phyloP scores from a whole-genome alignment of 2,797 vertebrate genomes.

The Taeniopygia guttata region DNA sequence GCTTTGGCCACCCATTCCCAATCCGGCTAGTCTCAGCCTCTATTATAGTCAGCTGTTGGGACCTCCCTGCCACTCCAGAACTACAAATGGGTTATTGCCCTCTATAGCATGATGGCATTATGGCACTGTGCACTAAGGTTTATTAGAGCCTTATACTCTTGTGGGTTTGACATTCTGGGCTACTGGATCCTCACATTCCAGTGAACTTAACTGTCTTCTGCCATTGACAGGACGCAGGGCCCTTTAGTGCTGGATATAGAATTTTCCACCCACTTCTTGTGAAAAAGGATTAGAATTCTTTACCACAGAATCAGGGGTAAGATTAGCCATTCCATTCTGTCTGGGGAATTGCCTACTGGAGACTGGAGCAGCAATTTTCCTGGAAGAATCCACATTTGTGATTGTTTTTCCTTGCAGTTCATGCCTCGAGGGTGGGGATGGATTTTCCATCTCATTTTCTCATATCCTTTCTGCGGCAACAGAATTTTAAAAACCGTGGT shows the following conservation, averaged over 20 bases:
- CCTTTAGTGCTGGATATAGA: not conserved
- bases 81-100: not conserved
- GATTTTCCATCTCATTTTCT: not conserved
- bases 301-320: not conserved
- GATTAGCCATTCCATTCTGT: not conserved
- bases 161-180: not conserved
- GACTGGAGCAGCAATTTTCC: not conserved
- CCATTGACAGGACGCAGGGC: not conserved
- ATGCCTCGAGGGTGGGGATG: not conserved
- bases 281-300: not conserved
- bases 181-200: not conserved
- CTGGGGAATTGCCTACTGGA: not conserved
- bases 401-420: not conserved
- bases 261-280: not conserved
- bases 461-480: not conserved
- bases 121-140: not conserved
- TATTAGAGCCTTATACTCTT: not conserved
- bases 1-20: not conserved
- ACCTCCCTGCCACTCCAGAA: not conserved
- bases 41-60: not conserved
- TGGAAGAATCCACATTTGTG: not conserved
- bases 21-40: not conserved
- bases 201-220: not conserved
- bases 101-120: not conserved
- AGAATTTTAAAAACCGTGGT: not conserved